Base-by-base conservation (phyloP, 2,888 invertebrate species). In the Rugalucina vietnamica region DNA sequence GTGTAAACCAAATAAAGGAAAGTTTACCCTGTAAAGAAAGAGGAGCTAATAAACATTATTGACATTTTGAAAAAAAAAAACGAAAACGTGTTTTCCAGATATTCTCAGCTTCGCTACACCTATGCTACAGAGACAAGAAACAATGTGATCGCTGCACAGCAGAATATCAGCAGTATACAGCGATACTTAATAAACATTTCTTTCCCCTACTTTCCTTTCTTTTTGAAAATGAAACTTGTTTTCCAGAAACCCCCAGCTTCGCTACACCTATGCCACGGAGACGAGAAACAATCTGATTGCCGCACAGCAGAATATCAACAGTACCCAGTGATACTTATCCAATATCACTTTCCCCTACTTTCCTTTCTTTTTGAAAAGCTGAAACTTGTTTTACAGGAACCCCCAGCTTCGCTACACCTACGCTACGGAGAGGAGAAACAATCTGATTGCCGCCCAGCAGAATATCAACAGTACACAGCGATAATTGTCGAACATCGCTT, bases 311-410 rank as follows among this genome's bases (percentile, higher is more conserved):
- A 96, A 96, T 89, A 93, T 96, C 14, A 93, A 94, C 79, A 95
- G 94, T 18, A 95, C 95, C 50, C 95, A 96, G 82, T 91, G 94
- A 34, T 96, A 96, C 88, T 92, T 96, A 50, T 93, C 94, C 50
- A 95, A 95, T 83, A 95, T 96, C n/a, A 90, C 94, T 71, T 96
- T 96, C 89, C 96, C 96, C 0, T 96, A 96, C 90, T 96, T n/a
- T n/a, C n/a, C n/a, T n/a, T n/a, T n/a, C n/a, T n/a, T n/a, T n/a
- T n/a, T n/a, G n/a, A n/a, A n/a, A n/a, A n/a, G n/a, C n/a, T n/a
- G n/a, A n/a, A n/a, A n/a, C n/a, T n/a, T n/a, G n/a, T n/a, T n/a
- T n/a, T n/a, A n/a, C 34, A 65, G 65, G 34, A 65, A 65, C 21
- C 1, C 10, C 21, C 65, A 65, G 65, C 34, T 65, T 18, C 3